Conservation (phyloP, 2,113 vertebrate genomes). For the Corythornis cristatus region DNA sequence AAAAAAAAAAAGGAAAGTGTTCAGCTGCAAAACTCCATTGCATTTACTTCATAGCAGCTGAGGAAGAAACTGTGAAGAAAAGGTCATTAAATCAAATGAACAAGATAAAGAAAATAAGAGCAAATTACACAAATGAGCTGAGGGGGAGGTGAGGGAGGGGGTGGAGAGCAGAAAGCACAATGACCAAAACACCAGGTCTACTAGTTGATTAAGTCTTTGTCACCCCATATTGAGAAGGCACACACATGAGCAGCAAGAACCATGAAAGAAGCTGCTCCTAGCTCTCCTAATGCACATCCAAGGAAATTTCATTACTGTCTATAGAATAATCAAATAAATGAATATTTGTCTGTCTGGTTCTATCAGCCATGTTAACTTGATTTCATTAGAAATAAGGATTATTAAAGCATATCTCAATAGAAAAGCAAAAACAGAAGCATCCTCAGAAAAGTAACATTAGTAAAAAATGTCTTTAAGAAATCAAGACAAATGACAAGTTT, state of each 20-base stretch:
- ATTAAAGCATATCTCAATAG: background rate
- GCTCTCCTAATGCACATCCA: background rate
- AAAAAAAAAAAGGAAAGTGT: background rate
- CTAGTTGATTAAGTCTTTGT: background rate
- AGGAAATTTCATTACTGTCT: constrained; percentile 30
- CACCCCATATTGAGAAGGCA: background rate
- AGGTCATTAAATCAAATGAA: background rate
- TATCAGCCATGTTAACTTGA: background rate
- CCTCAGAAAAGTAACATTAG: background rate
- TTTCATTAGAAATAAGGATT: background rate
- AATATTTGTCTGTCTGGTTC: constrained; percentile 9
- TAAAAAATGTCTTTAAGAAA: background rate
- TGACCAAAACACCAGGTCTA: background rate
- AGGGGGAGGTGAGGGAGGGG: rapidly evolving
- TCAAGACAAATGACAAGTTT: background rate
- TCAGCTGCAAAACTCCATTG: background rate
- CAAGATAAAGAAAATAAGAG: background rate
- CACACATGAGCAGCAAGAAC: background rate
- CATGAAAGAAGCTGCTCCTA: background rate
- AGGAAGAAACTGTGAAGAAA: constrained; percentile 33
- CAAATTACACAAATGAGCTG: background rate
- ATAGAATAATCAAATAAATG: background rate
- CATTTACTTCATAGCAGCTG: background rate
- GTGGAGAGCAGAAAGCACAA: background rate
- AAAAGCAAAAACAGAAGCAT: background rate